Base-by-base conservation (phyloP, 2,888 invertebrate genomes). In the Callinectes sapidus region DNA sequence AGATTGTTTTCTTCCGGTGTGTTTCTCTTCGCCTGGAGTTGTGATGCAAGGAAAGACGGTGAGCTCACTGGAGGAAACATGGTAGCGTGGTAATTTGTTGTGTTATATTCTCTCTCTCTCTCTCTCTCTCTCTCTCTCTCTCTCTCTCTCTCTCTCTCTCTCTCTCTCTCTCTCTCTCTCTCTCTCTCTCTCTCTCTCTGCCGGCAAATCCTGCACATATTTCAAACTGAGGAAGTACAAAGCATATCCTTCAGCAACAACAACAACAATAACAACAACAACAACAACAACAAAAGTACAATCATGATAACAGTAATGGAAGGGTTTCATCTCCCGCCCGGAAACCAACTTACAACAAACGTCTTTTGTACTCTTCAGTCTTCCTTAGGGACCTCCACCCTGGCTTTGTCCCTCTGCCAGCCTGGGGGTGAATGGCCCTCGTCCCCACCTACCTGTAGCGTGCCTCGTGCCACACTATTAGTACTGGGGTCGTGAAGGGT, bases 351-450 rank as follows among this genome's bases (percentile, higher is more conserved):
- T 81, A 18, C 32, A 81, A 81, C 81, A 81, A 32, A 35, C 81
- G 81, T 81, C 81, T 81, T 71, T 81, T 81, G 81, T 81, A 35
- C 71, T 54, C 48, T 23, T 48, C 8, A 28, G 88, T 18, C 55
- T 32, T 23, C 35, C 35, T 1, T 55, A 23, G 32, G 14, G 55
- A 48, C 48, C 55, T 48, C 35, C 55, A 35, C 55, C 55, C 54
- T 55, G 88, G 88, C 54, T 88, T 55, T 55, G 55, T 55, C 32
- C 55, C 35, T n/a, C 16, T 14, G n/a, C 55, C 35, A 55, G 32
- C 28, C 90, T 16, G 48, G 90, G 32, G 54, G 54, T 90, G 71
- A 77, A 54, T 48, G 90, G 35, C 61, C 81, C 14, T 35, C 28
- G 35, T 81, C 81, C 16, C 1, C 18, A 35, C 81, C 35, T 81